Evolutionary conservation across 2,797 vertebrate species (phyloP), one percentile per base, ranked within the genome.

Genomic region (Esox lucius): DNA sequence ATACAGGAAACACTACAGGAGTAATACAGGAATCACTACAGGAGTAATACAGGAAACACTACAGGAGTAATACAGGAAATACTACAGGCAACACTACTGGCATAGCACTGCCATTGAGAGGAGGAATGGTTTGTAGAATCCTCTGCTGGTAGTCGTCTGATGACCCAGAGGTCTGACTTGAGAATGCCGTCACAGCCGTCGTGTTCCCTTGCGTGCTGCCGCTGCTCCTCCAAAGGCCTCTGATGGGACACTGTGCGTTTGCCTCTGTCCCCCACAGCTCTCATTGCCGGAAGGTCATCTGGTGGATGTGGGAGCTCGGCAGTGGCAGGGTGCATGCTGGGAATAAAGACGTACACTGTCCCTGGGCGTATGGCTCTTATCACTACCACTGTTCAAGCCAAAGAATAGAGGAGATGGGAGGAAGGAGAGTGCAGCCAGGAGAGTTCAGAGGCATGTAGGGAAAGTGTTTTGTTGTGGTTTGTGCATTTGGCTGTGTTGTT

Each of bases 281-380:
- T 84, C 51, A 35, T 22, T 46, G 9, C 71, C 51, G 76, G 89
- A 91, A 88, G 85, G 87, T 92, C 85, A 86, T 79, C 66, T 75
- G 76, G n/a, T 73, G 31, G 77, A 78, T 71, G 81, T 77, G 75
- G 72, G 74, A 67, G 72, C 64, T 61, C 33, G 72, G 74, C 62
- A 76, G 75, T 61, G 79, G 75, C 49, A 51, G 65, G 67, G 7
- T 59, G 68, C 78, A 83, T 73, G 72, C 75, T 28, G 46, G 35
- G 77, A 72, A 56, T 12, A 24, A 39, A 73, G 74, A 71, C 70
- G 11, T 75, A 74, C 56, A 39, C n/a, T 11, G 8, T 24, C 56
- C 8, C n/a, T 4, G 0, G 76, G 7, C 35, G 74, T 39, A 70
- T 59, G 31, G 77, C 70, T 76, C 73, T 39, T 24, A 53, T 80